phyloP scores from a whole-genome alignment of 2,113 vertebrate species.

The Phodopus roborovskii region DNA sequence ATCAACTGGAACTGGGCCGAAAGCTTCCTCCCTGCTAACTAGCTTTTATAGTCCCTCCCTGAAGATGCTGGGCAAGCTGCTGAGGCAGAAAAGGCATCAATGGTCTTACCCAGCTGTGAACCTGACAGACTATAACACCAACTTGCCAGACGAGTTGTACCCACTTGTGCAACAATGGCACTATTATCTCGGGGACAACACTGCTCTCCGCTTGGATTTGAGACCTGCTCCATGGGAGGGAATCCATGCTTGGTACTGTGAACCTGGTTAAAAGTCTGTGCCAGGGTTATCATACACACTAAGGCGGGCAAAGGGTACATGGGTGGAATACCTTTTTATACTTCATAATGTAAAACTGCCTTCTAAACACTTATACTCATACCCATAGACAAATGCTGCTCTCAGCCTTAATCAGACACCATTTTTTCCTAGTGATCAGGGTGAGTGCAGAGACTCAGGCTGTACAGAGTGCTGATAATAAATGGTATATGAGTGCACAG shows the following conservation, averaged over 20 bases:
- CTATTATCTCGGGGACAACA: background rate
- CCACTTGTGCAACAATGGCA: background rate
- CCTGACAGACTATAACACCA: background rate
- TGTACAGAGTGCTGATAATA: background rate
- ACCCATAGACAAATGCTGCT: background rate
- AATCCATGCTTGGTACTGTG: background rate
- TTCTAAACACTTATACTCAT: background rate
- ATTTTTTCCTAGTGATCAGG: background rate
- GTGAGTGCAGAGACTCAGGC: background rate
- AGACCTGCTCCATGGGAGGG: background rate
- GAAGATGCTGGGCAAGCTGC: background rate
- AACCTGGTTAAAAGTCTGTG: background rate
- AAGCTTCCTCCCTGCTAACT: background rate
- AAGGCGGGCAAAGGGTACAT: background rate
- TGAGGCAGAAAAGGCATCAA: background rate
- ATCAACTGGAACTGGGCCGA: background rate
- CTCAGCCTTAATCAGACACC: background rate
- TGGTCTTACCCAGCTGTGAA: background rate
- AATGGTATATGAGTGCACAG: too few relatives aligned
- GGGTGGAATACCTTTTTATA: background rate
- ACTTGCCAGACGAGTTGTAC: background rate
- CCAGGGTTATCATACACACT: too few relatives aligned
- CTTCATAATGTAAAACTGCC: background rate
- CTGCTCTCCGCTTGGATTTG: background rate
- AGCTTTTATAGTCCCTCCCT: background rate